A percentile compares a stretch with the other conserved stretches of the same genome.
phyloP scores from a whole-genome alignment of 2,888 invertebrate genomes.

The Lapara coniferarum region DNA sequence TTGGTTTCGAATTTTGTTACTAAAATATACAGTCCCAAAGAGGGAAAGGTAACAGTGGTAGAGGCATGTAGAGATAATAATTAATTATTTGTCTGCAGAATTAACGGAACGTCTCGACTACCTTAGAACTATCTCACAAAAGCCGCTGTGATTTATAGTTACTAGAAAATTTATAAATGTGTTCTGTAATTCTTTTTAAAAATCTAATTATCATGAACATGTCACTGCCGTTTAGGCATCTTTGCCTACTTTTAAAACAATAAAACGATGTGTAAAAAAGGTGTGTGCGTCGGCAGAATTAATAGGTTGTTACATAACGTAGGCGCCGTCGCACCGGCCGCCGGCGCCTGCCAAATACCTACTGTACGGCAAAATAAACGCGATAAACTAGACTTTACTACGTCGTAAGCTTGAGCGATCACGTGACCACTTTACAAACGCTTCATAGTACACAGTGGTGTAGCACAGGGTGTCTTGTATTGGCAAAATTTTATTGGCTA shows the following conservation, averaged over 20 bases:
- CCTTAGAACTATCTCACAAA: too few relatives aligned
- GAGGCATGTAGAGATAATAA: too few relatives aligned
- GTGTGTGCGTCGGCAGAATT: constrained; percentile 23
- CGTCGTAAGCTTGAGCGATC: constrained; percentile 31
- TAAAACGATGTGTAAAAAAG: constrained; percentile 20
- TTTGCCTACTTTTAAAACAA: constrained; percentile 18
- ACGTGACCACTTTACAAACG: constrained; percentile 30
- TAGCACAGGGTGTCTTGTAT: constrained; percentile 12
- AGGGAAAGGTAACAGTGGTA: too few relatives aligned
- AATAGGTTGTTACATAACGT: constrained; percentile 46
- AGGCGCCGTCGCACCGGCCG: constrained; percentile 42
- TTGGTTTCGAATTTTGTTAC: too few relatives aligned
- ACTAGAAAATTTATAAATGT: too few relatives aligned
- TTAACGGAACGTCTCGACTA: too few relatives aligned
- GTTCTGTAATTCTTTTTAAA: too few relatives aligned
- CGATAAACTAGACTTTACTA: constrained; percentile 38
- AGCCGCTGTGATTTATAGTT: too few relatives aligned
- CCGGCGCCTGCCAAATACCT: constrained; percentile 29
- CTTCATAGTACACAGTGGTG: constrained; percentile 24
- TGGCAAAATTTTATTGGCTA: background rate
- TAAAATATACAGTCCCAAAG: too few relatives aligned
- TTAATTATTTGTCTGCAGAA: too few relatives aligned
- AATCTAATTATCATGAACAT: too few relatives aligned
- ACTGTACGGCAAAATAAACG: constrained; percentile 30
- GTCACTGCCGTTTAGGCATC: constrained; percentile 8